Evolutionary conservation across 2,797 vertebrate genomes (phyloP), one percentile per base, ranked within the genome.

Genomic region (Rhinophrynus dorsalis): DNA sequence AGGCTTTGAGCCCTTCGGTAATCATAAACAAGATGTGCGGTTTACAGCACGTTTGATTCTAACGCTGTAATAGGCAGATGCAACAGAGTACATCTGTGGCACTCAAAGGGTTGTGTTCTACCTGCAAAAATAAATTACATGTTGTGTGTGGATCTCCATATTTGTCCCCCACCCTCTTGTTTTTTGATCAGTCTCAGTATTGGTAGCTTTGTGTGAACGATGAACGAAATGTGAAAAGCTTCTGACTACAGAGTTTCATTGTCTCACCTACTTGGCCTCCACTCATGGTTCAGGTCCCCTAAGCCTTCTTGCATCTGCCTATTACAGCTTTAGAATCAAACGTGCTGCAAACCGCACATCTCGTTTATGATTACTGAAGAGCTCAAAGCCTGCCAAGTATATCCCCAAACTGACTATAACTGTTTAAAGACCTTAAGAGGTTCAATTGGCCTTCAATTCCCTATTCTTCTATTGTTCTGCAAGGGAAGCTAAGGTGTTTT

Each of bases 371-470:
- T 59, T 58, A 59, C 33, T 20, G 27, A 51, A 51, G n/a, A n/a
- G 15, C 27, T 51, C 29, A 6, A 23, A 21, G 42, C n/a, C 58
- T 70, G 67, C 58, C 67, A 69, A 62, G 27, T 30, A 8, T 32
- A 62, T 61, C 57, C 67, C 38, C 48, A 54, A 30, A 17, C 11
- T 48, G 56, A 48, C 35, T 42, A 60, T 67, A 58, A 47, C 55
- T 50, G 24, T 52, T 52, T 42, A 50, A 68, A 60, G 42, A 33
- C 20, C 35, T 29, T 60, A 37, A 51, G 29, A 52, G 56, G 3
- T 35, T 29, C 33, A 35, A 48, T 40, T 68, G 65, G 42, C 42
- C 65, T 68, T 59, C 30, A 51, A 48, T 42, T 68, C 29, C 55
- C 40, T 58, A 17, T 51, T 68, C 27, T 21, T 38, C 9, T 42